A percentile compares a stretch with the other conserved stretches of the same genome.
These are phyloP conservation scores for Macrostomum lignano DNA, from an alignment of 1,140 invertebrate species.

Conservation along the genomic window DNA sequence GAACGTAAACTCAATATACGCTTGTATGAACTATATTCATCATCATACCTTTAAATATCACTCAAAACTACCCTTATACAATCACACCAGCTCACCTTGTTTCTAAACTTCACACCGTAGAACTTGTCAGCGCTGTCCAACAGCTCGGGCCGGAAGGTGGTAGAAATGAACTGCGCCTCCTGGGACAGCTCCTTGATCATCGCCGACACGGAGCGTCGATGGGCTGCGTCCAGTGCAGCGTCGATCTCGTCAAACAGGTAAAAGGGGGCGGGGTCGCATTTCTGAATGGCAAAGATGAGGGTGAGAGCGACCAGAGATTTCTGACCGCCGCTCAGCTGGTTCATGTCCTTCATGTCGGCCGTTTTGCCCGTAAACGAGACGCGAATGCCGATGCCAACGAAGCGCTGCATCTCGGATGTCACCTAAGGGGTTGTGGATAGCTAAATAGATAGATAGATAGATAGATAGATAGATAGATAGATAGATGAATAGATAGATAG, in stretches of 20 bases:
- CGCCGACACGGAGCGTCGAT: constrained; percentile 80
- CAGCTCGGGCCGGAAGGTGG: constrained; percentile 85
- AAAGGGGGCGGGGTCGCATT: constrained; percentile 95
- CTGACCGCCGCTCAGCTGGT: constrained; percentile 88
- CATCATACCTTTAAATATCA: too few relatives aligned
- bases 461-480: not conserved
- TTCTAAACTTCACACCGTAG: constrained; percentile 90
- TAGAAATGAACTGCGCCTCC: constrained; percentile 93
- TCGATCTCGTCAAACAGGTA: constrained; percentile 93
- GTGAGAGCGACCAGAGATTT: constrained; percentile 88
- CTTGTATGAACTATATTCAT: too few relatives aligned
- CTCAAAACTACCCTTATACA: too few relatives aligned
- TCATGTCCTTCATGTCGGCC: constrained; percentile 95
- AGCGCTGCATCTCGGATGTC: constrained; percentile 31
- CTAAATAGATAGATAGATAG: not conserved
- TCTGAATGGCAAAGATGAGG: constrained; percentile 94
- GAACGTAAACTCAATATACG: too few relatives aligned
- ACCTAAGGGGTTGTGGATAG: constrained; percentile 17
- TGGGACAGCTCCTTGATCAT: constrained; percentile 88
- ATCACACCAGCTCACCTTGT: too few relatives aligned
- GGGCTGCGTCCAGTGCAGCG: constrained; percentile 62
- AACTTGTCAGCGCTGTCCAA: constrained; percentile 91
- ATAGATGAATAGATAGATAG: too few relatives aligned
- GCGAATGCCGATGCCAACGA: constrained; percentile 33
- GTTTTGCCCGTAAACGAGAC: constrained; percentile 60